Conservation (phyloP, 30 jellyfish, hydroid and myxozoan genomes). For the Morbakka virulenta region DNA sequence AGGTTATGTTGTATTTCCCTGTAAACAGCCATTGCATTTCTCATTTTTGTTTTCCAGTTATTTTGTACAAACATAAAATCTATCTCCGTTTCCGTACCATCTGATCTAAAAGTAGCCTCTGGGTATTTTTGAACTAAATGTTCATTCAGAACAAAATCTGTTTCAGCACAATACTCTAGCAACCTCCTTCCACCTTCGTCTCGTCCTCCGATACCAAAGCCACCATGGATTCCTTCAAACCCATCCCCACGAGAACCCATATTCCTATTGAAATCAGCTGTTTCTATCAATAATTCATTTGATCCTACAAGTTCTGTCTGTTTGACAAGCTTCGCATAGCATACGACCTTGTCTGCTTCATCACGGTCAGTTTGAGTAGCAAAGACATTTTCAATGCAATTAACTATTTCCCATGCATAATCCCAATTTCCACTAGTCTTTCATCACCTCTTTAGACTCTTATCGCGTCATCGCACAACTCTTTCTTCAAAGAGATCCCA, state of each 20-base stretch:
- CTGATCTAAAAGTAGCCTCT: slow-evolving; percentile 7
- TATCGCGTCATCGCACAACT: too few relatives aligned
- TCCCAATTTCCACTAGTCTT: too few relatives aligned
- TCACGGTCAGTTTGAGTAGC: too few relatives aligned
- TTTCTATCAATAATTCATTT: too few relatives aligned
- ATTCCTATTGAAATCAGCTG: too few relatives aligned
- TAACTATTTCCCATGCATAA: too few relatives aligned
- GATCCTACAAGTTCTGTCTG: too few relatives aligned
- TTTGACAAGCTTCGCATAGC: too few relatives aligned
- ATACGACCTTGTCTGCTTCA: too few relatives aligned
- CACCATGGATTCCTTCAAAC: slow-evolving; percentile 19
- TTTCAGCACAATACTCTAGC: neutral
- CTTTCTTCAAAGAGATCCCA: too few relatives aligned
- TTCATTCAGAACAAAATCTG: neutral
- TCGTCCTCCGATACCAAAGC: slow-evolving; percentile 9
- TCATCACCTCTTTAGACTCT: too few relatives aligned
- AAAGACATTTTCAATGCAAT: too few relatives aligned
- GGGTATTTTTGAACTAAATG: neutral
- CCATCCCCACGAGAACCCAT: slow-evolving; percentile 5
- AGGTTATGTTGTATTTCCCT: slow-evolving; percentile 9
- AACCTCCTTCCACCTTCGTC: slow-evolving; percentile 23
- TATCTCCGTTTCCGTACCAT: neutral
- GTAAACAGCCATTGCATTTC: slow-evolving; percentile 4
- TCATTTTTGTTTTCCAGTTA: neutral
- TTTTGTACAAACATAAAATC: neutral